Evolutionary conservation across 2,113 vertebrate genomes (phyloP), one percentile per base, ranked within the genome.

Genomic region (Prochilodus magdalenae): DNA sequence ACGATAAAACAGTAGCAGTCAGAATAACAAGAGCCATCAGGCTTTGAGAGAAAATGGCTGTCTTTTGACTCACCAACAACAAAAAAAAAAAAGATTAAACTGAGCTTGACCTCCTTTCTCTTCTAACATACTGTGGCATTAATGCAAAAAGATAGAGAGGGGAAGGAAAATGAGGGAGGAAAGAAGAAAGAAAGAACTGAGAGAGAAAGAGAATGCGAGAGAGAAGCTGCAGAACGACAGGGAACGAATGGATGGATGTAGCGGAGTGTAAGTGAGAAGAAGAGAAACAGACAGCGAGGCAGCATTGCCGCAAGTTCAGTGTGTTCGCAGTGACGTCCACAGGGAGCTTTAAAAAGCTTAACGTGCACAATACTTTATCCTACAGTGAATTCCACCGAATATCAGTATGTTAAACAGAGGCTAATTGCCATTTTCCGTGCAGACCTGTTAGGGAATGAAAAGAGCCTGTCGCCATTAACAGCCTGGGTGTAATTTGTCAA

Each of bases 71-170:
- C 74, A 83, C 78, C 74, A 18, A 22, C 18, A 51, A 73, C 76
- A 59, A 87, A 79, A 86, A 84, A 22, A 53, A 53, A 77, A 71
- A 86, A 87, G 89, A n/a, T 70, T 44, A 70, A 81, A 81, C 47
- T 33, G 69, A 73, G 71, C 71, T 66, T 81, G 71, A 81, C 79
- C 71, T 74, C 79, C 15, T 81, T 81, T 81, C 40, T 65, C 27
- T 65, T 81, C 62, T 33, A 55, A 30, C 59, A 40, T 26, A 55
- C 57, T 55, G 47, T n/a, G 20, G 29, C 44, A 73, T 71, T 47
- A 72, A 72, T 30, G 59, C 55, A 27, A 53, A 40, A 69, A 53
- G 47, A 70, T 69, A n/a, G 65, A 22, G 30, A 26, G 49, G 20
- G 55, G 8, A 24, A 30, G 75, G 60, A 30, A 57, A 74, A 33